Conservation (phyloP, 2,113 vertebrate genomes). For the Peromyscus maniculatus region DNA sequence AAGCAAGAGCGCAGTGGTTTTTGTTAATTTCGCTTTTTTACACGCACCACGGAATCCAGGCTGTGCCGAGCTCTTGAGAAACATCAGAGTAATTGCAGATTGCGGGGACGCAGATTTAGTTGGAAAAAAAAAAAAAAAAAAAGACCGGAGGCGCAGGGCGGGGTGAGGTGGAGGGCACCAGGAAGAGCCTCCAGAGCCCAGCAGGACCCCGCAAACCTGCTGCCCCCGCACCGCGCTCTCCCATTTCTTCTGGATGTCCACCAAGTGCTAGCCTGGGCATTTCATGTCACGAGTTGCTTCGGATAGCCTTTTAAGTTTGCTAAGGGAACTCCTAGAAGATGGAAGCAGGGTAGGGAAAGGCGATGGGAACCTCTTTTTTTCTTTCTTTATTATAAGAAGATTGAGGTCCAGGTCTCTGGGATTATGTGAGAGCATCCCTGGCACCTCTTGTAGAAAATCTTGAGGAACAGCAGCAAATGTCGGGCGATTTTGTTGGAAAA, state of each 20-base stretch:
- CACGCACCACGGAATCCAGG: constrained; percentile 62
- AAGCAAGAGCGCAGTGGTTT: background rate
- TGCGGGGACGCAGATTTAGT: constrained; percentile 45
- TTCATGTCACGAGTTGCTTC: constrained; percentile 69
- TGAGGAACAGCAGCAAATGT: constrained; percentile 64
- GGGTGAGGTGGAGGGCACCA: constrained; percentile 73
- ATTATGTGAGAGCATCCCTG: constrained; percentile 4
- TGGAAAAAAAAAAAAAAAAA: constrained; percentile 36
- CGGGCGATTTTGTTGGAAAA: constrained; percentile 53
- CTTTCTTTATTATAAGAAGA: background rate
- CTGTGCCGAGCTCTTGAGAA: constrained; percentile 61
- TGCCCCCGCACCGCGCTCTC: background rate
- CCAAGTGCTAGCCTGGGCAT: background rate
- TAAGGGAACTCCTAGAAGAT: constrained; percentile 58
- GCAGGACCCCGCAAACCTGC: constrained; percentile 4
- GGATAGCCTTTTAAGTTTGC: constrained; percentile 76
- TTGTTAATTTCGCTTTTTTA: constrained; percentile 72
- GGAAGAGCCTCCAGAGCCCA: background rate
- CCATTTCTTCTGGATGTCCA: constrained; percentile 24
- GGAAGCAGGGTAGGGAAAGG: background rate
- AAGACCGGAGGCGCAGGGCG: constrained; percentile 57
- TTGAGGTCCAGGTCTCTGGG: background rate
- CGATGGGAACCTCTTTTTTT: background rate
- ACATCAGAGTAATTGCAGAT: constrained; percentile 60
- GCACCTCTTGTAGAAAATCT: constrained; percentile 36